phyloP scores from a whole-genome alignment of 2,888 invertebrate species.

The Melanostoma mellinum region DNA sequence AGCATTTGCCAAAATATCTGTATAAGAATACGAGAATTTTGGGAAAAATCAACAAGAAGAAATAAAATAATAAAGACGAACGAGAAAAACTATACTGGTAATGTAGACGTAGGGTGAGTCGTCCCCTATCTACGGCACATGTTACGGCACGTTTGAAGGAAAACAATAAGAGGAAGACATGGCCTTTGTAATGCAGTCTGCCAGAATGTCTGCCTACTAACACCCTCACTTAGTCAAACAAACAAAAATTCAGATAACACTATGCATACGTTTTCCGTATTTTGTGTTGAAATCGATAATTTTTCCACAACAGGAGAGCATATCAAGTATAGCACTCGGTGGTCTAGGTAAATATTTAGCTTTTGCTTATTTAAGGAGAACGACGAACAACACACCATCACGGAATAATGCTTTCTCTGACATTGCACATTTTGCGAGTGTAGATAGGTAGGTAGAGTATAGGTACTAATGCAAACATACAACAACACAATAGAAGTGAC shows the following conservation, averaged over 20 bases:
- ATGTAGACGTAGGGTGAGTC: background rate
- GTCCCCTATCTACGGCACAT: background rate
- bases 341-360: slow-evolving; percentile 56
- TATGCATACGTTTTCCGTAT: slow-evolving; percentile 26
- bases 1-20: slow-evolving; percentile 51
- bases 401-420: slow-evolving; percentile 14
- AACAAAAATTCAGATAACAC: slow-evolving; percentile 15
- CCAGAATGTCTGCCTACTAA: slow-evolving; percentile 39
- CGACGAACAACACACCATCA: background rate
- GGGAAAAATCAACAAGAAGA: slow-evolving; percentile 39
- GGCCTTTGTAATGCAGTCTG: slow-evolving; percentile 47
- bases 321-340: slow-evolving; percentile 18
- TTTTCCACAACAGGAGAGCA: slow-evolving; percentile 16
- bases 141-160: slow-evolving; percentile 16
- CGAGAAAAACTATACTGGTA: slow-evolving; percentile 11
- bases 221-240: background rate
- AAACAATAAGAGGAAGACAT: slow-evolving; percentile 14
- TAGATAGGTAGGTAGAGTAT: background rate
- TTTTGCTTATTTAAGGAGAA: slow-evolving; percentile 15
- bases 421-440: slow-evolving; percentile 28
- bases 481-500: slow-evolving; percentile 19
- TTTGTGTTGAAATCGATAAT: slow-evolving; percentile 38
- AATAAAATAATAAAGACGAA: background rate
- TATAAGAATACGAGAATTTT: slow-evolving; percentile 38
- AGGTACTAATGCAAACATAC: slow-evolving; percentile 25